These are phyloP conservation scores for Acanthis flammea DNA, from an alignment of 2,797 vertebrate species.

Conservation along the genomic window DNA sequence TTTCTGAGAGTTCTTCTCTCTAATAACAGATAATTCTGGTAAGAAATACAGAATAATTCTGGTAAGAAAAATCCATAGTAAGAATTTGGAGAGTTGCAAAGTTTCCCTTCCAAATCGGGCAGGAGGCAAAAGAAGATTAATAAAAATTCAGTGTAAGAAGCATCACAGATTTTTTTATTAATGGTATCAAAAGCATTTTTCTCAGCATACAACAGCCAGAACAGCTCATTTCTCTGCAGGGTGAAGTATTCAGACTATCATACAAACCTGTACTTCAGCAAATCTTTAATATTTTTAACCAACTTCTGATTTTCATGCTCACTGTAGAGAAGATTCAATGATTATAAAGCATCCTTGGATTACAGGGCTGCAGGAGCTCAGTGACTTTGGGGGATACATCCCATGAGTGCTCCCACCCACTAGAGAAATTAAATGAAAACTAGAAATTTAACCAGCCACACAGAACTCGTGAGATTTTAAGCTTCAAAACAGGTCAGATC, in stretches of 20 bases:
- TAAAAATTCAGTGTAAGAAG: not conserved
- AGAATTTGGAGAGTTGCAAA: not conserved
- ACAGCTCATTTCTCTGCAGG: not conserved
- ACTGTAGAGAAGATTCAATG: not conserved
- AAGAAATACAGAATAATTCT: not conserved
- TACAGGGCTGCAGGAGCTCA: not conserved
- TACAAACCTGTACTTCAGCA: rapidly evolving
- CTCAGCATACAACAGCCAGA: not conserved
- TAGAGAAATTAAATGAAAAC: not conserved
- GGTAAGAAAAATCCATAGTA: not conserved
- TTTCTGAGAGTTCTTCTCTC: not conserved
- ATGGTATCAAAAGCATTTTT: not conserved
- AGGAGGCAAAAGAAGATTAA: not conserved
- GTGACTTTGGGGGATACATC: not conserved
- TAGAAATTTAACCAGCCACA: rapidly evolving
- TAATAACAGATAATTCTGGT: not conserved
- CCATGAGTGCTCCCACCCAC: rapidly evolving
- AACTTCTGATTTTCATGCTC: not conserved
- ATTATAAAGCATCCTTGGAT: not conserved
- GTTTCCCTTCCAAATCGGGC: not conserved
- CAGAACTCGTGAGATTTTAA: not conserved
- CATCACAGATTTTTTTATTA: not conserved
- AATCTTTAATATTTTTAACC: not conserved
- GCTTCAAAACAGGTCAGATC: not conserved
- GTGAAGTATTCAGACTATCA: rapidly evolving